These are phyloP conservation scores for Lepidocolaptes lacrymiger DNA, from an alignment of 2,797 vertebrate genomes.

Conservation along the genomic window DNA sequence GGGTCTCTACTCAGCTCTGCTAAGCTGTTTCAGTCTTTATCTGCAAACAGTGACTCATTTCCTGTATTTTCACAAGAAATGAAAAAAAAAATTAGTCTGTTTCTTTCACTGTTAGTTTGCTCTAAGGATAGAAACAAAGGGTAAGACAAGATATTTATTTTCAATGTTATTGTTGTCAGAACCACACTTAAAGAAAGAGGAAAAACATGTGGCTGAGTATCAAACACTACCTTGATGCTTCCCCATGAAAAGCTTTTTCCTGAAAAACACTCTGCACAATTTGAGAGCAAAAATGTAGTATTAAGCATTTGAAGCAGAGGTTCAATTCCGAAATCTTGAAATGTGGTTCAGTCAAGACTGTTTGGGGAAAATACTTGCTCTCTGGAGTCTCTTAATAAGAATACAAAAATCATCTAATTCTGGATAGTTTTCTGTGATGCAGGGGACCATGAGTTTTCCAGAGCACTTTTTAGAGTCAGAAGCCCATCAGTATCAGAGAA, in stretches of 20 bases:
- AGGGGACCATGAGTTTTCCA: neutral
- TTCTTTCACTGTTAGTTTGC: neutral
- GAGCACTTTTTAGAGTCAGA: neutral
- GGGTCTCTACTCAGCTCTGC: neutral
- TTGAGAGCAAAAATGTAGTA: neutral
- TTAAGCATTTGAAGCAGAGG: neutral
- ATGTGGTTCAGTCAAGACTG: neutral
- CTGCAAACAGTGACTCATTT: neutral
- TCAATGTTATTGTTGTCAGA: neutral
- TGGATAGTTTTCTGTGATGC: neutral
- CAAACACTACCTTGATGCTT: neutral
- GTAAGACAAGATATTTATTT: neutral
- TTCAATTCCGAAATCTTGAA: neutral
- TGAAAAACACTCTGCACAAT: neutral
- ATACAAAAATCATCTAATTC: neutral
- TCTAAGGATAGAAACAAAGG: neutral
- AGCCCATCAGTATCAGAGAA: neutral
- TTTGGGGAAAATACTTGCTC: neutral
- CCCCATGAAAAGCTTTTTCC: neutral
- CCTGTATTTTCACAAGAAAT: neutral
- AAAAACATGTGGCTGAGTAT: neutral
- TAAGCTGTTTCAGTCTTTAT: neutral
- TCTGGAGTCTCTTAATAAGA: neutral
- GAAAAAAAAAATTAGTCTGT: neutral
- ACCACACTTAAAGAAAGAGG: neutral